Evolutionary conservation across 2,888 invertebrate species (phyloP).

Genomic region (Ceramica pisi): DNA sequence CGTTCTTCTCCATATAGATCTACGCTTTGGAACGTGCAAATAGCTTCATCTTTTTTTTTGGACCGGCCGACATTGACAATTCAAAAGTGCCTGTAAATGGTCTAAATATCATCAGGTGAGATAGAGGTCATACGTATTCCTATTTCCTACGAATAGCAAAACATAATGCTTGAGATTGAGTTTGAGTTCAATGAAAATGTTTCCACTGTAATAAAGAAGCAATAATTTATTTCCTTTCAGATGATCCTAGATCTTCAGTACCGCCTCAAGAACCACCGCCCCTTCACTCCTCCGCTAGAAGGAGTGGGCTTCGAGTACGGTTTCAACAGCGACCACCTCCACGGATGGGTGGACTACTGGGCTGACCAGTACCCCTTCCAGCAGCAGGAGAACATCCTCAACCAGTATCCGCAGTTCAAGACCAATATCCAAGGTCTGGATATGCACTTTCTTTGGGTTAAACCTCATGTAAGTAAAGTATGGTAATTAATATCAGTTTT

Average conservation of each 20-base stretch:
- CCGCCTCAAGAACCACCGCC: conserved; percentile 76
- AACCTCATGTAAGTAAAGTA: conserved; percentile 40
- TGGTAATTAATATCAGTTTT: not conserved
- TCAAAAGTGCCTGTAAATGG: too few species aligned
- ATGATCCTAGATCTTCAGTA: conserved; percentile 76
- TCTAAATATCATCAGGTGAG: too few species aligned
- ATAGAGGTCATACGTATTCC: too few species aligned
- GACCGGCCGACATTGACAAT: too few species aligned
- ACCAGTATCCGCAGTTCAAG: conserved; percentile 93
- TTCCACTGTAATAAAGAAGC: not conserved
- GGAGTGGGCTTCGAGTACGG: conserved; percentile 95
- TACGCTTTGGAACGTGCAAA: too few species aligned
- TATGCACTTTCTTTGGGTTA: conserved; percentile 85
- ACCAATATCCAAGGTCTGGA: conserved; percentile 94
- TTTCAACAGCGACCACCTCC: conserved; percentile 92
- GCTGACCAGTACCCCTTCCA: conserved; percentile 92
- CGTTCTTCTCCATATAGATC: too few species aligned
- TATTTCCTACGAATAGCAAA: too few species aligned
- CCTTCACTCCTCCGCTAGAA: conserved; percentile 91
- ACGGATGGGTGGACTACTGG: conserved; percentile 94
- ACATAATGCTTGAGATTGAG: too few species aligned
- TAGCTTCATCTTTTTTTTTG: too few species aligned
- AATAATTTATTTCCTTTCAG: conserved; percentile 66
- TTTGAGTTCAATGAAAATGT: too few species aligned
- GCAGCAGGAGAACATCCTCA: conserved; percentile 92